Evolutionary conservation across 2,888 invertebrate genomes (phyloP), one percentile per base, ranked within the genome.

Genomic region (Syrphus vitripennis): DNA sequence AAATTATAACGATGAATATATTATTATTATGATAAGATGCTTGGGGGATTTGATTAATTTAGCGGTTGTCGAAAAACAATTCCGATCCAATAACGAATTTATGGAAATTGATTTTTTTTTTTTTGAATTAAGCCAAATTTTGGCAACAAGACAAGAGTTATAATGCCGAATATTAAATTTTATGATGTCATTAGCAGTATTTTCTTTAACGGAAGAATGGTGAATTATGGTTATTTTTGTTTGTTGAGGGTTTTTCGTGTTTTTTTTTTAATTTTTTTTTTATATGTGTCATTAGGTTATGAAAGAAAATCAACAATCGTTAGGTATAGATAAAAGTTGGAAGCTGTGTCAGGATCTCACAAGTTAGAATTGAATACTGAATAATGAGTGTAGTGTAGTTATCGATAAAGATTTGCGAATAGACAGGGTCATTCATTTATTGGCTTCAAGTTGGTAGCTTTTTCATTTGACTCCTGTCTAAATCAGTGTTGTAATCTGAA

Each of bases 91-190:
- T 79, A 74, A 67, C 26, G 50, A 50, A 29, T 80, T 72, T 61
- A 50, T 67, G 74, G 34, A 69, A 74, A 80, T 80, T 74, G 59
- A 69, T 61, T 53, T 61, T 74, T 61, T 61, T 53, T 61, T 74
- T 61, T 26, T 16, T 26, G 21, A 61, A 59, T 19, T 14, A 34
- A 50, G 6, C 19, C 29, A 50, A 14, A 19, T 31, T 45, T 29
- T 29, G 9, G 0, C 10, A 29, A n/a, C 3, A 7, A 29, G 16
- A 55, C 6, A 31, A 29, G 55, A 79, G 37, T 45, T 40, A 48
- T 71, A 42, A 55, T 71, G 61, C 53, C 19, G n/a, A 7, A 31
- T 78, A 50, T 78, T 55, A 70, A 55, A 70, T 78, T 70, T 70
- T 63, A 72, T 50, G 65, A n/a, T 67, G 48, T 72, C 57, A 72